These are phyloP conservation scores for Acrossocheilus wenchowensis DNA, from an alignment of 2,797 vertebrate genomes.

Conservation along the genomic window DNA sequence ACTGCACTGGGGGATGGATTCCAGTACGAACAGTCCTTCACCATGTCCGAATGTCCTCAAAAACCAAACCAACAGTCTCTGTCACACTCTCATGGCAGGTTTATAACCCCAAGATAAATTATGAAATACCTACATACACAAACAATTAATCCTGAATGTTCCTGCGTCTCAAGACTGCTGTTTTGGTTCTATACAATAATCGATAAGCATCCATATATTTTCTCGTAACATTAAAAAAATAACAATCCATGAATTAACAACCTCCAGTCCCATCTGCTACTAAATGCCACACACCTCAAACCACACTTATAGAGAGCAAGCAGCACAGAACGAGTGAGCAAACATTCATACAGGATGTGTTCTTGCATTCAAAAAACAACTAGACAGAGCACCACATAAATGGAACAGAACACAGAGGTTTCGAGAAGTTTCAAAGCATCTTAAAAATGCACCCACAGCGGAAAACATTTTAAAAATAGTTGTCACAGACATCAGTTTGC, in stretches of 20 bases:
- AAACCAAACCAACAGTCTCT: background rate
- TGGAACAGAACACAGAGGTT: background rate
- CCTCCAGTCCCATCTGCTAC: background rate
- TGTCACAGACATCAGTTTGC: background rate
- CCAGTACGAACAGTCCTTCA: slow-evolving; percentile 1
- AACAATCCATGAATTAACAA: background rate
- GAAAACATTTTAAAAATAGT: slow-evolving; percentile 1
- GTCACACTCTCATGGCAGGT: background rate
- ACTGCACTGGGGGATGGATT: slow-evolving; percentile 8
- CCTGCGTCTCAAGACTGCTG: background rate
- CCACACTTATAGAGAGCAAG: background rate
- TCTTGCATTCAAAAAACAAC: background rate
- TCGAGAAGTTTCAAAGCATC: background rate
- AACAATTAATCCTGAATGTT: background rate
- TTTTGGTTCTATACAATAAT: background rate
- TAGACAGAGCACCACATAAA: background rate
- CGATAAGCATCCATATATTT: background rate
- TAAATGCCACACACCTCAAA: background rate
- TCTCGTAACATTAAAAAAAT: background rate
- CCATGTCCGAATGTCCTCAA: slow-evolving; percentile 4
- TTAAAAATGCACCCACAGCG: background rate
- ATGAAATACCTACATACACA: slow-evolving; percentile 2
- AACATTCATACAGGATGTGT: background rate
- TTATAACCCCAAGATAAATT: background rate
- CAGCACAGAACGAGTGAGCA: background rate